Percentiles rank a stretch among this genome's conserved stretches.
Conservation (phyloP, 2,888 invertebrate species). For the Epinotia brunnichana region DNA sequence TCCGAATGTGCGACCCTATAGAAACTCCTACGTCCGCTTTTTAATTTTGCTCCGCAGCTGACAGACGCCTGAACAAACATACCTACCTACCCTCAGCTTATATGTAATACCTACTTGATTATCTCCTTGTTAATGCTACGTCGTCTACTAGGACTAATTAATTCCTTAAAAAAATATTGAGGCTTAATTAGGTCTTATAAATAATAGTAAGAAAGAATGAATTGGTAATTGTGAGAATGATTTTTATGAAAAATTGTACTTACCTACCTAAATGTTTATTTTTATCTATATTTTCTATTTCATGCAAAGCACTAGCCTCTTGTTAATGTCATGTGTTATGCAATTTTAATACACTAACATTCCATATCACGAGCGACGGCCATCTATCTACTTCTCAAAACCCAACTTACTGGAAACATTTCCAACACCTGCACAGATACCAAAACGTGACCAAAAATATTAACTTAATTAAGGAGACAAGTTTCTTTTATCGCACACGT, state of each 20-base stretch:
- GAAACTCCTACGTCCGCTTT: slow-evolving; percentile 64
- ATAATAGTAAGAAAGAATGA: background rate
- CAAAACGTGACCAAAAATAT: slow-evolving; percentile 38
- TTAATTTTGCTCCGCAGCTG: slow-evolving; percentile 79
- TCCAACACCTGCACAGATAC: slow-evolving; percentile 31
- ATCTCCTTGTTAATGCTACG: slow-evolving; percentile 7
- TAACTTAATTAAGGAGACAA: slow-evolving; percentile 40
- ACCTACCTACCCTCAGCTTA: slow-evolving; percentile 58
- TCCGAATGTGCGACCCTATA: slow-evolving; percentile 58
- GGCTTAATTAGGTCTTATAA: background rate
- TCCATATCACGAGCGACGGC: too few relatives aligned
- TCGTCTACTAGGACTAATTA: background rate
- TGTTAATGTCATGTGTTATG: background rate
- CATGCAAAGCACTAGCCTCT: background rate
- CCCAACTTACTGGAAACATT: background rate
- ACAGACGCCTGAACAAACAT: slow-evolving; percentile 75
- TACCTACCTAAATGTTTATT: too few relatives aligned
- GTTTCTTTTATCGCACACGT: slow-evolving; percentile 36
- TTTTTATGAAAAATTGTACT: too few relatives aligned
- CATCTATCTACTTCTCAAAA: background rate
- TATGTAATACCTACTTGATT: slow-evolving; percentile 36
- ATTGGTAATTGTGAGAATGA: too few relatives aligned
- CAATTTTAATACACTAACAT: too few relatives aligned
- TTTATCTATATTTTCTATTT: too few relatives aligned
- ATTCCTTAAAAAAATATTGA: background rate